phyloP scores from a whole-genome alignment of 2,888 invertebrate species.

The Eumacrocentrus americanus region DNA sequence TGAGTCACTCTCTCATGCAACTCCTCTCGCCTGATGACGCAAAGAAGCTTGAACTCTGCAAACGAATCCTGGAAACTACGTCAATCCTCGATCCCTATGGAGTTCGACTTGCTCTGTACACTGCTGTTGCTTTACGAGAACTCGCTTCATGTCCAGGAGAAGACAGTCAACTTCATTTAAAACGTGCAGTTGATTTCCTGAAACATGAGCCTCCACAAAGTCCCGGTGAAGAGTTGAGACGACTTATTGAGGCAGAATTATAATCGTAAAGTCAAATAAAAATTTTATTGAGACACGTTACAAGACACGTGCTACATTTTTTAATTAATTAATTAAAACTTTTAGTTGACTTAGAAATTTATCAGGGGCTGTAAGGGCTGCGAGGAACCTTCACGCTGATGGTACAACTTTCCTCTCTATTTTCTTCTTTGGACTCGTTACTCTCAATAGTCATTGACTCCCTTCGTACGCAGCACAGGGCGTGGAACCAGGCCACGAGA shows the following conservation, averaged over 20 bases:
- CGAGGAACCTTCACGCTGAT: conserved; percentile 36
- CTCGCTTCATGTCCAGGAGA: conserved; percentile 59
- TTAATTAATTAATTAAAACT: background rate
- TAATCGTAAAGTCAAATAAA: conserved; percentile 13
- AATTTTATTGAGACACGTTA: background rate
- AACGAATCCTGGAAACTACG: conserved; percentile 70
- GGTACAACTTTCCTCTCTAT: conserved; percentile 21
- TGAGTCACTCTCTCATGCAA: conserved; percentile 83
- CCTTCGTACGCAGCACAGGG: conserved; percentile 16
- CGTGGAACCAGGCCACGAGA: conserved; percentile 32
- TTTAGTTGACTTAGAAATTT: no score
- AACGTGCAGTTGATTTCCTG: conserved; percentile 52
- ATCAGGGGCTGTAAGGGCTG: conserved; percentile 33
- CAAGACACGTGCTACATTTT: background rate
- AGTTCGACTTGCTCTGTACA: conserved; percentile 75
- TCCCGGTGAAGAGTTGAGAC: conserved; percentile 56
- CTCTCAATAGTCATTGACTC: background rate
- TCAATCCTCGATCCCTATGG: conserved; percentile 75
- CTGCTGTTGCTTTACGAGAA: conserved; percentile 79
- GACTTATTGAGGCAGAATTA: conserved; percentile 35
- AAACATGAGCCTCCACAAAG: conserved; percentile 55
- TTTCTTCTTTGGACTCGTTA: conserved; percentile 6
- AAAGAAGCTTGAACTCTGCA: conserved; percentile 71
- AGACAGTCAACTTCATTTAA: conserved; percentile 45
- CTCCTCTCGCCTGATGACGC: conserved; percentile 69